Evolutionary conservation across 2,113 vertebrate species (phyloP), one percentile per base, ranked within the genome.

Genomic region (Odocoileus virginianus): DNA sequence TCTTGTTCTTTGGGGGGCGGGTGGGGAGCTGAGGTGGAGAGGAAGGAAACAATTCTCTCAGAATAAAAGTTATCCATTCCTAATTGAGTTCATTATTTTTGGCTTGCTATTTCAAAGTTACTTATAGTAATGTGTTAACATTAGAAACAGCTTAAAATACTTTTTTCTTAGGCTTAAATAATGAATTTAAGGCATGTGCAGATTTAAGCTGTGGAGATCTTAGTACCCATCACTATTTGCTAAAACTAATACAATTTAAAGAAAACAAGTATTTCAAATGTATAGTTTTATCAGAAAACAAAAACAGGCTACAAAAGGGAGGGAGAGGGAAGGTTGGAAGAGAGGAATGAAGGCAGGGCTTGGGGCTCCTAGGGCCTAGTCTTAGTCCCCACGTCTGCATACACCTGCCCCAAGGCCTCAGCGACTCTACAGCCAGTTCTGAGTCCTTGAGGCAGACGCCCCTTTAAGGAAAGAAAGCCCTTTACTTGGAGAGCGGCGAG

Each of bases 281-380:
- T 91, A 30, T 33, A 92, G 27, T 95, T 94, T 89, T 87, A 74
- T 92, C 52, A 85, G 57, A 94, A 97, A 96, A 87, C 52, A 30
- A 76, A 33, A 8, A 78, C 43, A 60, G 16, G 28, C 21, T n/a
- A 50, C 40, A 33, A 92, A 0, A 7, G 0, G 0, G 16, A 2
- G 36, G 10, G 67, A 74, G 67, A 74, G 7, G 45, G 21, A 47
- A 71, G 30, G 27, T 7, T 52, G 23, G 54, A 12, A 47, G 43
- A 52, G 10, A 50, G 15, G 3, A 30, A 21, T n/a, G 8, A 43
- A 40, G 45, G 55, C 17, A 4, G 0, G 3, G 36, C 33, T 54
- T 23, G 12, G 23, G 27, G 8, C 13, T 54, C 27, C 2, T 14
- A 27, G 7, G 21, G 47, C 52, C 25, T 58, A 11, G 23, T 58